phyloP scores from a whole-genome alignment of 2,113 vertebrate genomes.

The Phylloscopus trochilus region DNA sequence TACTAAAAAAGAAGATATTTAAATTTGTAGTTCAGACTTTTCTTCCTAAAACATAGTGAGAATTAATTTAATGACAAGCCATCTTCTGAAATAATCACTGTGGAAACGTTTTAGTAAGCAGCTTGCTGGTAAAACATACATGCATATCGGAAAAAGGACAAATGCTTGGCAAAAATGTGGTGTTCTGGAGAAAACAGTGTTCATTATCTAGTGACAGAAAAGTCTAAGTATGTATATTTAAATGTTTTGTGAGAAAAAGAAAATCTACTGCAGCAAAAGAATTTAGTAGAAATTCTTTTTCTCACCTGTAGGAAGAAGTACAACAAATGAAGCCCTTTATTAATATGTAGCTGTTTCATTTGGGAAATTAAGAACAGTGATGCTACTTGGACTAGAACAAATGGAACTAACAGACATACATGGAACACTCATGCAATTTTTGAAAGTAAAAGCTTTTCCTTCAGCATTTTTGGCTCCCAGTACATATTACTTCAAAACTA shows the following conservation, averaged over 20 bases:
- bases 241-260: neutral
- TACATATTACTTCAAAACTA: neutral
- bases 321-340: neutral
- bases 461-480: neutral
- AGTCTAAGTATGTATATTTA: neutral
- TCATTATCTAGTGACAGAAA: neutral
- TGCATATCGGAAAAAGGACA: neutral
- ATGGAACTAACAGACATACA: neutral
- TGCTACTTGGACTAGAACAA: neutral
- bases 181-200: neutral
- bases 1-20: neutral
- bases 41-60: neutral
- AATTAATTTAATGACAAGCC: neutral
- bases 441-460: neutral
- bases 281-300: neutral
- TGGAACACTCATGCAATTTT: fast-evolving
- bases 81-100: neutral
- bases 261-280: neutral
- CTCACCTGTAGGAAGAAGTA: neutral
- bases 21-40: neutral
- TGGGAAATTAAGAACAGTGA: neutral
- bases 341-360: neutral
- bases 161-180: neutral
- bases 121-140: neutral
- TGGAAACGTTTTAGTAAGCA: neutral